Conservation (phyloP, 1,140 invertebrate species). For the Battus philenor region DNA sequence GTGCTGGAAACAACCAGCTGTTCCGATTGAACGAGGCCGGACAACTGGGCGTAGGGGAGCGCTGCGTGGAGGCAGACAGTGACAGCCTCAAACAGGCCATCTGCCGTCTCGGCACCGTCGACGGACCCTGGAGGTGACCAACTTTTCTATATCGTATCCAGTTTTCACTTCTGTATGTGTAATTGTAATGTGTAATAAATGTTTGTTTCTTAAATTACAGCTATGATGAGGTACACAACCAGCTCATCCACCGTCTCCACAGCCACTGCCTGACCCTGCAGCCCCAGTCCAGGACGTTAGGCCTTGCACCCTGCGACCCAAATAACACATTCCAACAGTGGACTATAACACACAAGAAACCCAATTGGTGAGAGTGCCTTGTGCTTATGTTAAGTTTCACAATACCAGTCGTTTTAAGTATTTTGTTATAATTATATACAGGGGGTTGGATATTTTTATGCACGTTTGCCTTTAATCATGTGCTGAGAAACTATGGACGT, state of each 20-base stretch:
- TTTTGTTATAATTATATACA: not conserved
- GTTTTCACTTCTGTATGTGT: too few relatives aligned
- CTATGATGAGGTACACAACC: constrained; percentile 75
- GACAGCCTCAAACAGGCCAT: constrained; percentile 92
- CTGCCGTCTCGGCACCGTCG: constrained; percentile 92
- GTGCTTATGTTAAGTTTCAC: not conserved
- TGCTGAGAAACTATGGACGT: too few relatives aligned
- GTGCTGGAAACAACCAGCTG: constrained; percentile 96
- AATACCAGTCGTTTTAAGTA: not conserved
- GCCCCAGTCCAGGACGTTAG: constrained; percentile 86
- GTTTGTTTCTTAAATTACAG: constrained; percentile 32
- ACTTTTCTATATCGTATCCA: not conserved
- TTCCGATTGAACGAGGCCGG: constrained; percentile 95
- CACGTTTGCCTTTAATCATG: too few relatives aligned
- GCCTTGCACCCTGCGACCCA: constrained; percentile 87
- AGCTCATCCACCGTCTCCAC: constrained; percentile 86
- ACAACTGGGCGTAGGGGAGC: constrained; percentile 95
- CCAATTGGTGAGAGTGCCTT: constrained; percentile 78
- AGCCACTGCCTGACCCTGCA: constrained; percentile 92
- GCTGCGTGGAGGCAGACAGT: constrained; percentile 93
- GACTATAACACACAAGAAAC: constrained; percentile 87
- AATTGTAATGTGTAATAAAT: too few relatives aligned
- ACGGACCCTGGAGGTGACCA: constrained; percentile 92
- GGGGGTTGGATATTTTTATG: constrained; percentile 12
- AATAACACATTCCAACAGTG: constrained; percentile 93